phyloP scores from a whole-genome alignment of 2,888 invertebrate species.

The Latheticus oryzae region DNA sequence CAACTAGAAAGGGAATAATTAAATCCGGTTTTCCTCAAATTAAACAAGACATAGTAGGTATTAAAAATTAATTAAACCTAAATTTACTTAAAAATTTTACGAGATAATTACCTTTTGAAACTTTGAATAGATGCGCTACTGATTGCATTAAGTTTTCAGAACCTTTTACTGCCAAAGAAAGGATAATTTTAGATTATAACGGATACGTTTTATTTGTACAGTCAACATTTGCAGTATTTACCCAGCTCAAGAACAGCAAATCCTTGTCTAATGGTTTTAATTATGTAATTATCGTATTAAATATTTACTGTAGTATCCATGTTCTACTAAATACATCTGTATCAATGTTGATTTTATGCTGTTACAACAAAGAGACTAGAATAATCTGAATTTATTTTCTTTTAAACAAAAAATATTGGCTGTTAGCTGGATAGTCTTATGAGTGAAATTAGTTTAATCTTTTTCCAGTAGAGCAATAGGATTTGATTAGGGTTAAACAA shows the following conservation, averaged over 20 bases:
- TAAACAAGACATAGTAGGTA: constrained; percentile 20
- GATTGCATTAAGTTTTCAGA: constrained; percentile 31
- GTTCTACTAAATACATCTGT: constrained; percentile 1
- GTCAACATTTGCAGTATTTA: constrained; percentile 25
- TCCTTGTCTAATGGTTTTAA: constrained; percentile 19
- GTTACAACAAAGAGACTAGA: no score
- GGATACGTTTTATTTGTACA: constrained; percentile 26
- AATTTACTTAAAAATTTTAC: constrained; percentile 32
- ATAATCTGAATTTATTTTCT: no score
- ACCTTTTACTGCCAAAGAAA: constrained; percentile 25
- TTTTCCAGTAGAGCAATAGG: no score
- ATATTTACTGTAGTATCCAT: constrained; percentile 13
- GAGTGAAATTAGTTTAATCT: no score
- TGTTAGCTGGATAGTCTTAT: no score
- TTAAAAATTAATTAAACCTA: constrained; percentile 23
- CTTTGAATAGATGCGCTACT: constrained; percentile 30
- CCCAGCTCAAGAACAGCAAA: constrained; percentile 11
- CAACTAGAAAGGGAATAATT: constrained; percentile 22
- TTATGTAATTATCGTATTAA: constrained; percentile 18
- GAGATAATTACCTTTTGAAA: constrained; percentile 30
- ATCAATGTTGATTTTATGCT: constrained; percentile 10
- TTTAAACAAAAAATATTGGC: no score
- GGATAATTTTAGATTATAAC: constrained; percentile 20
- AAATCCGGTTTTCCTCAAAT: constrained; percentile 17
- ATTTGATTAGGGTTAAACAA: neutral